Base-by-base conservation (phyloP, 2,888 invertebrate species). In the Oxytorus armatus region DNA sequence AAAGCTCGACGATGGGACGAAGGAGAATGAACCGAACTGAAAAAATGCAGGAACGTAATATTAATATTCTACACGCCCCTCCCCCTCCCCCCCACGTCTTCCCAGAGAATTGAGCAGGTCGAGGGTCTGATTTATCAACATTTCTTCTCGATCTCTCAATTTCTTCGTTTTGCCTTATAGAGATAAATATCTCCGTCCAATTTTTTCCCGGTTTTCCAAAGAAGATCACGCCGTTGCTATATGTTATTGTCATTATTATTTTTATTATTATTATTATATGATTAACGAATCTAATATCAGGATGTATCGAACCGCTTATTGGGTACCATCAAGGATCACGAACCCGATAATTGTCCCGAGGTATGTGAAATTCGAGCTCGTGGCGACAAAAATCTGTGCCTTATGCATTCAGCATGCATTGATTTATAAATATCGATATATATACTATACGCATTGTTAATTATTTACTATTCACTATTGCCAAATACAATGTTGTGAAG, bases 391-490 rank as follows among this genome's bases (percentile, higher is more conserved):
- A 8, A 23, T 59, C 57, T 70, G 79, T 72, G 75, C 76, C 76
- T 79, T 66, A 72, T 47, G 70, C 70, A 66, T 51, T 76, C 53
- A 72, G 29, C 72, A 47, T 65, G 79, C 69, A 76, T 72, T 53
- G 53, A 72, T 53, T 63, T 72, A 66, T 70, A 51, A 69, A 69
- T 65, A 49, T 51, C 44, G 68, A 77, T 69, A 65, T 63, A 47
- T 33, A 59, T 51, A 69, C 47, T 79, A 75, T 79, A 75, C 33
- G 79, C 79, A 70, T 75, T 79, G 79, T 79, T 79, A 75, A 79
- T 75, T 79, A 75, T 63, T 79, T 79, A 79, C 69, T 75, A 75
- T 75, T 79, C 75, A 79, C 74, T 65, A 79, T 79, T 79, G 69
- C 79, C 79, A 79, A 79, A 79, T 79, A 75, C 70, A 79, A 75